These are phyloP conservation scores for Solea solea DNA, from an alignment of 2,113 vertebrate species.

Conservation along the genomic window DNA sequence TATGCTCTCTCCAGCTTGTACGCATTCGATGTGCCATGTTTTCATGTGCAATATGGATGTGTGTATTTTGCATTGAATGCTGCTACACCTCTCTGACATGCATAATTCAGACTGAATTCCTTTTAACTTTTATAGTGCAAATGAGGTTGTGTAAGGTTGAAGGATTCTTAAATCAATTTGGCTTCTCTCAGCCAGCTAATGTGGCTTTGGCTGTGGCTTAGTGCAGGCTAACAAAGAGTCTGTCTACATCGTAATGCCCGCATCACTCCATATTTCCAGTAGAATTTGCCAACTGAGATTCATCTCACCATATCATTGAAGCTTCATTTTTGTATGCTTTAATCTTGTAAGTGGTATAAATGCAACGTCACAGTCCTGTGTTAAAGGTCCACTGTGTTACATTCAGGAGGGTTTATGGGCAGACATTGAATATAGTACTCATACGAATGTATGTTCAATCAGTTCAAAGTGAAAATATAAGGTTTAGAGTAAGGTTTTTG, in stretches of 20 bases:
- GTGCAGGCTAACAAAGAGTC: constrained; percentile 66
- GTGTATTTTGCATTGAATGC: constrained; percentile 41
- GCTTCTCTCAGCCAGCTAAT: constrained; percentile 70
- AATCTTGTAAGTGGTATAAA: constrained; percentile 28
- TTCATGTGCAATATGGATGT: constrained; percentile 31
- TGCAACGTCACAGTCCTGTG: constrained; percentile 27
- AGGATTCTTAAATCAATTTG: constrained; percentile 76
- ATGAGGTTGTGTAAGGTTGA: constrained; percentile 66
- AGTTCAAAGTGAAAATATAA: too few species aligned
- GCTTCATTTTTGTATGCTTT: constrained; percentile 30
- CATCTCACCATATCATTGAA: constrained; percentile 57
- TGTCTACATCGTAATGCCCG: constrained; percentile 58
- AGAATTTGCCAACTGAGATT: constrained; percentile 66
- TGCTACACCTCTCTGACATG: constrained; percentile 50
- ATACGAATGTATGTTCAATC: too few species aligned
- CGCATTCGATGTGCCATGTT: constrained; percentile 1
- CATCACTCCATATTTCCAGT: constrained; percentile 60
- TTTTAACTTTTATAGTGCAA: constrained; percentile 75
- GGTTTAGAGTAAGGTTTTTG: too few species aligned
- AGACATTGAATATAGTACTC: too few species aligned
- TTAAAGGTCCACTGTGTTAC: constrained; percentile 1
- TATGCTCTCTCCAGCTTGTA: constrained; percentile 7
- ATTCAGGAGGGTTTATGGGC: neutral
- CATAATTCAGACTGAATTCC: constrained; percentile 62
- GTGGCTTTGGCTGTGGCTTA: constrained; percentile 56